Evolutionary conservation across 2,113 vertebrate genomes (phyloP), one percentile per base, ranked within the genome.

Genomic region (Panurus biarmicus): DNA sequence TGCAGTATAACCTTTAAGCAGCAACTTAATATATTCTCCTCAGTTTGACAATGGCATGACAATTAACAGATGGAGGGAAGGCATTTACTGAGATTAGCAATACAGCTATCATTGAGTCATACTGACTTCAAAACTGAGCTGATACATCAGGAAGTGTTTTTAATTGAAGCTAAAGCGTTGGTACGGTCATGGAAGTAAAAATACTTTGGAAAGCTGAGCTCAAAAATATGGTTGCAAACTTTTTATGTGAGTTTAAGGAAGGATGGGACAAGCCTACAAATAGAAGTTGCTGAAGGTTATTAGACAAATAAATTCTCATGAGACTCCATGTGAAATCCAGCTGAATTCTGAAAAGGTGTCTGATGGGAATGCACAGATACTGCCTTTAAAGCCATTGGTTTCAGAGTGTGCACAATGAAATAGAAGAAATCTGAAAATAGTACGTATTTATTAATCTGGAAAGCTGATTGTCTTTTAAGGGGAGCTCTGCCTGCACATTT

Each of bases 21-120:
- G 33, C 5, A 13, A 47, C 35, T 72, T 82, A 92, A 53, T 74
- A 47, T 78, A 29, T 82, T 92, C 57, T 42, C 15, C 20, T 92
- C 36, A 54, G 12, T 78, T 84, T 93, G 70, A 78, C 94, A 90
- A 10, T 89, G 64, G 22, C 31, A 51, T 81, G 72, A 51, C 85
- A 92, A 79, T 90, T 95, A 90, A 64, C 86, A 92, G 91, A 77
- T 84, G 61, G 89, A 90, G 22, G 9, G 36, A 82, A 61, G 54
- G 28, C 74, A 75, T 93, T 85, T 83, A 85, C 71, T 82, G 62
- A 75, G 66, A 71, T 89, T 87, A 85, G 70, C 61, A 85, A 20
- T 75, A 35, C 38, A 22, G 65, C 84, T 79, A 36, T 65, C 50
- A 54, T 61, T 92, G 61, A 90, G 45, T 91, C 66, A 85, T 45